Conservation (phyloP, 2,888 invertebrate genomes). For the Leptinotarsa peninsularis region DNA sequence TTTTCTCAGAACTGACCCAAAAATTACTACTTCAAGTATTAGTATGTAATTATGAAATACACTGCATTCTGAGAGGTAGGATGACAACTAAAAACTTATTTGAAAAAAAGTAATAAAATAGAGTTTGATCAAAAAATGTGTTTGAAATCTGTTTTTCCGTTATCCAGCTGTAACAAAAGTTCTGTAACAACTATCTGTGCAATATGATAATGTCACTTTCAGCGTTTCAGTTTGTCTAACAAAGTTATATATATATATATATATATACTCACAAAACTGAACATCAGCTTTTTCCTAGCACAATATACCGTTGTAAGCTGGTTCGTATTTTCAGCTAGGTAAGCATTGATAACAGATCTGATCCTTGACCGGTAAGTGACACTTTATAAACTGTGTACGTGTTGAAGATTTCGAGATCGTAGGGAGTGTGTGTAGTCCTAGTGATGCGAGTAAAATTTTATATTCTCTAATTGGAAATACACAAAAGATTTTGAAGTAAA, state of each 20-base stretch:
- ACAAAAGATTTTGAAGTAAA: too few relatives aligned
- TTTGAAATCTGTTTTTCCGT: too few relatives aligned
- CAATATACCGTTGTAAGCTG: constrained; percentile 12
- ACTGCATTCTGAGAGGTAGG: too few relatives aligned
- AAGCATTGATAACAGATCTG: constrained; percentile 19
- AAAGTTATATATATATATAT: background rate
- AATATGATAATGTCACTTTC: background rate
- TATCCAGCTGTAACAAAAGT: too few relatives aligned
- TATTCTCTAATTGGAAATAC: background rate
- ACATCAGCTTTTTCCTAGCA: constrained; percentile 9
- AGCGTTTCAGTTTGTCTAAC: background rate
- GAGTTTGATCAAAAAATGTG: too few relatives aligned
- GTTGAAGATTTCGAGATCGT: constrained; percentile 7
- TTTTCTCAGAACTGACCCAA: too few relatives aligned
- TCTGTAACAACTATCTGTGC: too few relatives aligned
- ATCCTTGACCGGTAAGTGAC: constrained; percentile 16
- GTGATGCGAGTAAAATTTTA: background rate
- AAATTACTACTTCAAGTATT: too few relatives aligned
- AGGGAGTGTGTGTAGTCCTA: constrained; percentile 6
- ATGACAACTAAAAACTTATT: too few relatives aligned
- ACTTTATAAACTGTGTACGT: constrained; percentile 17
- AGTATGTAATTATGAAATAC: too few relatives aligned
- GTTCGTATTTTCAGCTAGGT: constrained; percentile 1
- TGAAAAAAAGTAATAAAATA: too few relatives aligned
- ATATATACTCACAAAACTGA: background rate